phyloP scores from a whole-genome alignment of 2,888 invertebrate species.

The Coremacera marginata region DNA sequence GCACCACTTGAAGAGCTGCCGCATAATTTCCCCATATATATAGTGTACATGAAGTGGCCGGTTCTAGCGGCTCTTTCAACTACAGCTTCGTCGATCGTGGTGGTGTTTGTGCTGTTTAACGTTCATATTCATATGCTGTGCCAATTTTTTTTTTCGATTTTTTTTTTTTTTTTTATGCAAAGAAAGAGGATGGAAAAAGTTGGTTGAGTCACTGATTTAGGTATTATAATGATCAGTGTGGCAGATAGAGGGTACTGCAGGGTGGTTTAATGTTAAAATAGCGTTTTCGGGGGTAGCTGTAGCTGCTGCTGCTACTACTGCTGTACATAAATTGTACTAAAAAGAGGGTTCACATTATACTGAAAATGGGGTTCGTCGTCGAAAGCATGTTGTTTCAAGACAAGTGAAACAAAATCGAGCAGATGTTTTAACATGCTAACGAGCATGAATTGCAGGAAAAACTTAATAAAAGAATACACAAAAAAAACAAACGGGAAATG shows the following conservation, averaged over 20 bases:
- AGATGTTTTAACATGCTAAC: neutral
- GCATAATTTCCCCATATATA: no score
- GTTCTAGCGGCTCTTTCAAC: no score
- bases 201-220: neutral
- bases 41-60: no score
- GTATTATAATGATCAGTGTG: neutral
- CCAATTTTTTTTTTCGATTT: neutral
- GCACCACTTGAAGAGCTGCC: no score
- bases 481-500: constrained; percentile 21
- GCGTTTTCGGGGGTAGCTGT: neutral
- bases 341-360: constrained; percentile 4
- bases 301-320: neutral
- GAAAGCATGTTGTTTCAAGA: neutral
- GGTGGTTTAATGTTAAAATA: neutral
- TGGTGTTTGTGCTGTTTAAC: no score
- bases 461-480: neutral
- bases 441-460: constrained; percentile 25
- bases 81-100: no score
- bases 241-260: neutral
- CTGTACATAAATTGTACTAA: neutral
- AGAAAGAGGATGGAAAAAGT: no score
- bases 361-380: constrained; percentile 4
- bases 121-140: no score
- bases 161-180: neutral
- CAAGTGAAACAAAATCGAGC: neutral